These are phyloP conservation scores for Nymphicus hollandicus DNA, from an alignment of 2,113 vertebrate species.

Conservation along the genomic window DNA sequence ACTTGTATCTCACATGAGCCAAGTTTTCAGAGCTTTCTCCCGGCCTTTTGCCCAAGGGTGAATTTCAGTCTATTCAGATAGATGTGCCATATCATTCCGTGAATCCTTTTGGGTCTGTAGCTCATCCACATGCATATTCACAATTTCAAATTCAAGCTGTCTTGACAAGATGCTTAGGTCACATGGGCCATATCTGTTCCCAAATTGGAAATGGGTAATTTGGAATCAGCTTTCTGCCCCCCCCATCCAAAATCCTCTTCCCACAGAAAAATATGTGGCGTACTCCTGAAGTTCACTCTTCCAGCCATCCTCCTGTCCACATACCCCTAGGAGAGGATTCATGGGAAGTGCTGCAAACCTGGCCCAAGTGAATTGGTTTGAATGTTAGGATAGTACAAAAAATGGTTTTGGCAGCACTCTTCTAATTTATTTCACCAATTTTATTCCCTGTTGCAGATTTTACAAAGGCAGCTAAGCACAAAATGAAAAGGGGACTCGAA, in stretches of 20 bases:
- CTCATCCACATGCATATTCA: constrained; percentile 47
- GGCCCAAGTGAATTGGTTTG: neutral
- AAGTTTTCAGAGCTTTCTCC: neutral
- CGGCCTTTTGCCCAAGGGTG: neutral
- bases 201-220: constrained; percentile 23
- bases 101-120: constrained; percentile 18
- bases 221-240: neutral
- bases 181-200: constrained; percentile 42
- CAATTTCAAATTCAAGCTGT: constrained; percentile 56
- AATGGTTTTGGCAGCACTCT: neutral
- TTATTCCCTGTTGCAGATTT: constrained; percentile 18
- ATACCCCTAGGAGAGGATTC: neutral
- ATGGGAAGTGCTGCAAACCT: neutral
- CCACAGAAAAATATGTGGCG: neutral
- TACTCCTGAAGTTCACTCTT: neutral
- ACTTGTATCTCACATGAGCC: neutral
- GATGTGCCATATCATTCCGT: neutral
- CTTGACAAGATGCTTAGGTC: constrained; percentile 61
- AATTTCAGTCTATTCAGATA: neutral
- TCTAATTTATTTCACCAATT: constrained; percentile 39
- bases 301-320: neutral
- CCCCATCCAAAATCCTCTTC: neutral
- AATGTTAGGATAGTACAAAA: neutral
- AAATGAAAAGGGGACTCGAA: constrained; percentile 42
- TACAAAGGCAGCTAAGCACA: constrained; percentile 19